A percentile compares a stretch with the other conserved stretches of the same genome.
phyloP scores from a whole-genome alignment of 1,140 invertebrate genomes.

The Drosophila nannoptera region DNA sequence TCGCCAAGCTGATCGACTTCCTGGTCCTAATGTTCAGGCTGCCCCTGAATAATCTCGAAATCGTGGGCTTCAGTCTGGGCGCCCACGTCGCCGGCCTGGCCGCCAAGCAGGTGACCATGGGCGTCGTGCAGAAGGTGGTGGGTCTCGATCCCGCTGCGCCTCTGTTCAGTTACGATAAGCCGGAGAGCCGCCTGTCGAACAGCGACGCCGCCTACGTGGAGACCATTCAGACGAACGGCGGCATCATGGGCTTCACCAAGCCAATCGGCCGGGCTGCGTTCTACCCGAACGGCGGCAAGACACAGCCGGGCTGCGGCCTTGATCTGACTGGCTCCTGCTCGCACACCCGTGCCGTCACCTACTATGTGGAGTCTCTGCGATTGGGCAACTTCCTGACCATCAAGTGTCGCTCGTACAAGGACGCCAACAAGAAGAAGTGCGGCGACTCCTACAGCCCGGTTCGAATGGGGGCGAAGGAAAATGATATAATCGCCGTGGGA shows the following conservation, averaged over 20 bases:
- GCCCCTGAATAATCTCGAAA: slow-evolving; percentile 80
- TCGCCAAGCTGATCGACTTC: slow-evolving; percentile 80
- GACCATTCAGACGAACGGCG: slow-evolving; percentile 86
- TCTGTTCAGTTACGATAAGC: slow-evolving; percentile 77
- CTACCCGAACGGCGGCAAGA: slow-evolving; percentile 57
- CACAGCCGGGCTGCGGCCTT: slow-evolving; percentile 81
- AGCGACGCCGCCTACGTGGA: slow-evolving; percentile 85
- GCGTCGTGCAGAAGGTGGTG: slow-evolving; percentile 69
- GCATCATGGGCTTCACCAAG: slow-evolving; percentile 77
- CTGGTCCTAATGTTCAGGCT: slow-evolving; percentile 79
- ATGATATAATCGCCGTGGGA: slow-evolving; percentile 42
- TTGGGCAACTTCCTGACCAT: slow-evolving; percentile 50
- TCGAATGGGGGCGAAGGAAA: slow-evolving; percentile 46
- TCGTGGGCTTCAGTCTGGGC: slow-evolving; percentile 85
- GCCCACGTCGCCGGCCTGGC: slow-evolving; percentile 83
- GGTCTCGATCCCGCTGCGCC: slow-evolving; percentile 81
- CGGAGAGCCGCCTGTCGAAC: slow-evolving; percentile 82
- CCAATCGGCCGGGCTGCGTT: slow-evolving; percentile 59
- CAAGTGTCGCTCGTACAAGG: slow-evolving; percentile 36
- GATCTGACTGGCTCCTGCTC: slow-evolving; percentile 77
- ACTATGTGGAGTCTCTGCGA: slow-evolving; percentile 67
- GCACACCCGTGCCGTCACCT: slow-evolving; percentile 61
- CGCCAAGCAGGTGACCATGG: slow-evolving; percentile 74
- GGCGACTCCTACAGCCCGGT: slow-evolving; percentile 55
- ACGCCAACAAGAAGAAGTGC: slow-evolving; percentile 57